These are phyloP conservation scores for Pediacus dermestoides DNA, from an alignment of 2,888 invertebrate genomes.

Conservation along the genomic window DNA sequence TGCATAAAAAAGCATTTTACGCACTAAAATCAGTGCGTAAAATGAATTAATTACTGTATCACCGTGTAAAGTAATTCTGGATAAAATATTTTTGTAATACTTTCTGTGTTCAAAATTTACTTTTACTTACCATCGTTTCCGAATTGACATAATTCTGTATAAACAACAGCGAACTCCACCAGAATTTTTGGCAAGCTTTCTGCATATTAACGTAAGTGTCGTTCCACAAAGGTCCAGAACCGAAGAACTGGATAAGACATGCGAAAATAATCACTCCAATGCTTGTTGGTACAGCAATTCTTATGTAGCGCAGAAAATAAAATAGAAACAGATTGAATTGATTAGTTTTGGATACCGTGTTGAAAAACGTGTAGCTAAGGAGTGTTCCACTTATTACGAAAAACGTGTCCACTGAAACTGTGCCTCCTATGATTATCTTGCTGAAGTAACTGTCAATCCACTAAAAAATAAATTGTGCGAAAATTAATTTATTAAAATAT, in stretches of 20 bases:
- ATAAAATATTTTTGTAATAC: too few relatives aligned
- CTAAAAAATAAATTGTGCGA: constrained; percentile 46
- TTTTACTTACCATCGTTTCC: constrained; percentile 29
- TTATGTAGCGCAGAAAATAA: constrained; percentile 49
- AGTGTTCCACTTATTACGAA: constrained; percentile 59
- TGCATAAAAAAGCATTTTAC: too few relatives aligned
- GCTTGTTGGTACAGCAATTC: constrained; percentile 51
- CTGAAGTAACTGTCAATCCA: constrained; percentile 40
- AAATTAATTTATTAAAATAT: too few relatives aligned
- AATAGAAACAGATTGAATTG: constrained; percentile 42
- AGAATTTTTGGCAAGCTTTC: constrained; percentile 37
- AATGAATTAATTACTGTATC: neutral
- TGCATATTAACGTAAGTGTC: constrained; percentile 12
- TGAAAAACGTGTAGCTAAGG: constrained; percentile 49
- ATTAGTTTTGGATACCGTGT: constrained; percentile 36
- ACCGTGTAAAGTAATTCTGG: too few relatives aligned
- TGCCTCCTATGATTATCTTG: constrained; percentile 45
- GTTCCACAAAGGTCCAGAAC: constrained; percentile 51
- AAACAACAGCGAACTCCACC: constrained; percentile 48
- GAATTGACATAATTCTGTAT: constrained; percentile 43
- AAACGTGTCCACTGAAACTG: constrained; percentile 61
- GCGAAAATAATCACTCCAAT: constrained; percentile 47
- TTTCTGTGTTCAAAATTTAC: too few relatives aligned
- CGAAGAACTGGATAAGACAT: constrained; percentile 47
- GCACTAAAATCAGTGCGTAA: neutral